Percentiles rank a stretch among this genome's conserved stretches.
These are phyloP conservation scores for Chelidonichthys spinosus DNA, from an alignment of 2,797 vertebrate species.

Conservation along the genomic window DNA sequence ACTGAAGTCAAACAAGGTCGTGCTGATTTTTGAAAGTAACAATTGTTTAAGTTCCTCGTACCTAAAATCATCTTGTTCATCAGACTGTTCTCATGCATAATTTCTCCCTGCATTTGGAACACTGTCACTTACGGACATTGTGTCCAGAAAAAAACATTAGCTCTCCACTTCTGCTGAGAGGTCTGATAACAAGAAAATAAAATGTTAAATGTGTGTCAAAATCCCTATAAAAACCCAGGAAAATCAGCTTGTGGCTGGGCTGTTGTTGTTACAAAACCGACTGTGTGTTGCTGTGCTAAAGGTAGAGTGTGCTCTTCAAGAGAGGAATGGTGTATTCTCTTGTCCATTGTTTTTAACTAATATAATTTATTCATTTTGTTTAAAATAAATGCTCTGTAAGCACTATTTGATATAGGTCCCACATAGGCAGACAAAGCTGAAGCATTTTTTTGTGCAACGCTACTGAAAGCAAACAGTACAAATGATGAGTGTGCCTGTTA, in stretches of 20 bases:
- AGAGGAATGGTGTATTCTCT: conserved; percentile 33
- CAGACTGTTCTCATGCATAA: conserved; percentile 16
- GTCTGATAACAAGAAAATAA: conserved; percentile 25
- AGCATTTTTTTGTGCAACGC: conserved; percentile 51
- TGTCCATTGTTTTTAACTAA: conserved; percentile 11
- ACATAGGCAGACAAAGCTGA: conserved; percentile 45
- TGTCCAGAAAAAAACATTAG: conserved; percentile 37
- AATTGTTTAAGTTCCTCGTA: conserved; percentile 33
- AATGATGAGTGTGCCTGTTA: conserved; percentile 50
- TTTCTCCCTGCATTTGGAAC: conserved; percentile 13
- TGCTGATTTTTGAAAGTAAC: conserved; percentile 31
- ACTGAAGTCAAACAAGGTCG: conserved; percentile 24
- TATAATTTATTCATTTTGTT: conserved; percentile 20
- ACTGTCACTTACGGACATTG: conserved; percentile 17
- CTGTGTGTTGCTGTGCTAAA: conserved; percentile 37
- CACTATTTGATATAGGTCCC: conserved; percentile 41
- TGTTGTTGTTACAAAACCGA: conserved; percentile 12
- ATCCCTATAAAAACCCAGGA: conserved; percentile 38
- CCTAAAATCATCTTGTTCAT: conserved; percentile 35
- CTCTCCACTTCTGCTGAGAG: conserved; percentile 14
- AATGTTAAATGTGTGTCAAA: conserved; percentile 17
- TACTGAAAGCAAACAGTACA: conserved; percentile 51
- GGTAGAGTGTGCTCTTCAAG: conserved; percentile 56
- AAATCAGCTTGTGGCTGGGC: conserved; percentile 21
- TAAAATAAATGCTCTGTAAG: conserved; percentile 51